phyloP scores from a whole-genome alignment of 1,140 invertebrate species.

The Choristoneura fumiferana region DNA sequence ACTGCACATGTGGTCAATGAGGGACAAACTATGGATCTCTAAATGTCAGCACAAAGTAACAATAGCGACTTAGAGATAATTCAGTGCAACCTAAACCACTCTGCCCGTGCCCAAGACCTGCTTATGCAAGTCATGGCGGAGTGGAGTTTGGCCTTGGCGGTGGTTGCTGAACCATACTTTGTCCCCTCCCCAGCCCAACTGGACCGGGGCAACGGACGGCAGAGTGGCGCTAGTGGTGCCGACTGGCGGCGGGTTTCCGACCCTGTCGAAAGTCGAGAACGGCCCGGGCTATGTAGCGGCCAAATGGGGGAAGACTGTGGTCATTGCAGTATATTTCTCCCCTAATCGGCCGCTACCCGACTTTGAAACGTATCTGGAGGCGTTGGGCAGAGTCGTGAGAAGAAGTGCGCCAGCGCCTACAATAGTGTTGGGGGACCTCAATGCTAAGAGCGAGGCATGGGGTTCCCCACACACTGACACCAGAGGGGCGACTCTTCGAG shows the following conservation, averaged over 20 bases:
- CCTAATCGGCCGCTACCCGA: conserved; percentile 21
- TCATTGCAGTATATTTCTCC: conserved; percentile 26
- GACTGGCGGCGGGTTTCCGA: no score
- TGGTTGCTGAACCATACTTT: conserved; percentile 7
- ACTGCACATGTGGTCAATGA: no score
- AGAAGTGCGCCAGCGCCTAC: not conserved
- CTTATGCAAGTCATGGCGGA: conserved; percentile 25
- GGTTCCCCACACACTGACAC: conserved; percentile 12
- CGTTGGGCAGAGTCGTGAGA: not conserved
- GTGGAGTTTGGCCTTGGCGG: conserved; percentile 19
- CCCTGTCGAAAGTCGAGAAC: not conserved
- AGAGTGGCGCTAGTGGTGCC: no score
- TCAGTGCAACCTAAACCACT: conserved; percentile 29
- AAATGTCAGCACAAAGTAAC: not conserved
- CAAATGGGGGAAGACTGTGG: not conserved
- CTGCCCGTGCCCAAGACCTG: conserved; percentile 29
- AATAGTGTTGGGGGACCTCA: conserved; percentile 24
- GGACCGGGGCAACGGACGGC: conserved; percentile 10
- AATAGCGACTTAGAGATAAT: not conserved
- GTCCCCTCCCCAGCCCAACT: not conserved
- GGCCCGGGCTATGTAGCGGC: not conserved
- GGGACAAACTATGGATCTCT: not conserved
- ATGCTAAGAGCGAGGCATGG: conserved; percentile 28
- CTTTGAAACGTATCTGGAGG: conserved; percentile 23
- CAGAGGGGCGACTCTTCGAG: not conserved